A percentile compares a stretch with the other conserved stretches of the same genome.
phyloP scores from a whole-genome alignment of 2,888 invertebrate species.

The Limnephilus lunatus region DNA sequence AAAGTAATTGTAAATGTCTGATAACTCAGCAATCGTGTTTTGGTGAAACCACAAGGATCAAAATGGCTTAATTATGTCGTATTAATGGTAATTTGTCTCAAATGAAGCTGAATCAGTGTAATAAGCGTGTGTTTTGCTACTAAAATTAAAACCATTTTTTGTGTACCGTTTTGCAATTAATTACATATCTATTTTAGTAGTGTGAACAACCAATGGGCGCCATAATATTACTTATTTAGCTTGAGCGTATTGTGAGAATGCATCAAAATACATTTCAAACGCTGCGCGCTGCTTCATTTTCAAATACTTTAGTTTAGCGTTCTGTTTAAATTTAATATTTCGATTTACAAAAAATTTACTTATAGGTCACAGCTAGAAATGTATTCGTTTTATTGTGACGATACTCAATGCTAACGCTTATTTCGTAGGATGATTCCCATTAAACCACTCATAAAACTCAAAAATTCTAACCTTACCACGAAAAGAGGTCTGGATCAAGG shows the following conservation, averaged over 20 bases:
- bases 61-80: background rate
- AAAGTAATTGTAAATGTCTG: background rate
- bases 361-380: too few relatives aligned
- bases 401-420: too few relatives aligned
- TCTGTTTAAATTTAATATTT: too few relatives aligned
- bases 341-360: too few relatives aligned
- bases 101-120: background rate
- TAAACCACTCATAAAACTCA: too few relatives aligned
- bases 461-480: too few relatives aligned
- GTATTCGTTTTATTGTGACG: too few relatives aligned
- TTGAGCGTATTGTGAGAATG: background rate
- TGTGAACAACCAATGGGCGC: too few relatives aligned
- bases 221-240: background rate
- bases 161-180: background rate
- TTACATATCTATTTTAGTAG: background rate
- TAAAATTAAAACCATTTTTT: background rate
- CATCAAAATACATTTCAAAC: background rate
- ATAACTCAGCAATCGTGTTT: background rate
- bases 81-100: background rate
- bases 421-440: too few relatives aligned
- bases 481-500: too few relatives aligned
- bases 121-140: background rate
- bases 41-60: background rate
- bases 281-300: background rate
- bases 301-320: background rate